These are phyloP conservation scores for Caenorhabditis angaria DNA, from an alignment of 2,888 invertebrate species.

Conservation along the genomic window DNA sequence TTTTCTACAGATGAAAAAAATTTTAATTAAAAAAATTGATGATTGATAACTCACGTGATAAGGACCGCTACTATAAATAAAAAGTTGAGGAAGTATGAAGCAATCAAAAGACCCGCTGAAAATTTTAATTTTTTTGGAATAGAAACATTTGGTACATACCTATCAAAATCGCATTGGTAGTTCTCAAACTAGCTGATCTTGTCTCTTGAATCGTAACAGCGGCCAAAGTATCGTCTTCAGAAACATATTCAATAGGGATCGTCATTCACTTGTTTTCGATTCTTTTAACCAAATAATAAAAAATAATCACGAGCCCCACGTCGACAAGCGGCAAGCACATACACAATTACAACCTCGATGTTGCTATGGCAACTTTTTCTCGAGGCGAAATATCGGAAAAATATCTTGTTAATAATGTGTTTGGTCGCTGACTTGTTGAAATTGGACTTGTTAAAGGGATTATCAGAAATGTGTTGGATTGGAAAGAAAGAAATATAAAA, in stretches of 20 bases:
- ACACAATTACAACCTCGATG: constrained; percentile 3
- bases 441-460: no score
- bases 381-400: background rate
- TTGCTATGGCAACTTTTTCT: constrained; percentile 3
- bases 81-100: constrained; percentile 58
- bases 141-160: constrained; percentile 29
- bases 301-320: constrained; percentile 1
- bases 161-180: constrained; percentile 51
- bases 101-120: constrained; percentile 54
- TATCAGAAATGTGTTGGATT: background rate
- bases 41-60: constrained; percentile 51
- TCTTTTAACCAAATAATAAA: background rate
- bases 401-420: background rate
- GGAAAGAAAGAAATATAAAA: background rate
- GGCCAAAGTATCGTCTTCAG: constrained; percentile 61
- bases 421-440: no score
- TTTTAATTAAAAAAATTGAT: no score
- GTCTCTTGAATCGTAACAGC: constrained; percentile 58
- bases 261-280: constrained; percentile 17
- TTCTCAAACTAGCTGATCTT: constrained; percentile 54
- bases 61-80: constrained; percentile 59
- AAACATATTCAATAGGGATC: constrained; percentile 57
- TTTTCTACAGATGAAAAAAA: no score
- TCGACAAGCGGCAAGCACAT: no score
- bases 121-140: background rate